Percentiles rank a stretch among this genome's conserved stretches.
These are phyloP conservation scores for Heliocidaris tuberculata DNA, from an alignment of 35 echinoderm and acorn worm genomes.

Conservation along the genomic window DNA sequence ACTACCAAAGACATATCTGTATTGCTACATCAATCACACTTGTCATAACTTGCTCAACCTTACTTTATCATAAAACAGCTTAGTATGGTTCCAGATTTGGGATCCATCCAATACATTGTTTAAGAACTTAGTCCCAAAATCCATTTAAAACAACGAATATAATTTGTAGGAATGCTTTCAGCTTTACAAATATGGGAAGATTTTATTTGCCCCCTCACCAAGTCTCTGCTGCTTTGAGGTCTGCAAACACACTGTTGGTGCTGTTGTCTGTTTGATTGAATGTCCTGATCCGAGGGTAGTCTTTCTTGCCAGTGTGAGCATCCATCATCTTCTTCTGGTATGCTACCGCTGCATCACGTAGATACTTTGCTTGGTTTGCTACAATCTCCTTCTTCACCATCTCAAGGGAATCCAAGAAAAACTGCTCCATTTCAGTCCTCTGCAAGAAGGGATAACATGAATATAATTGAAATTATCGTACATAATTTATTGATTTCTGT, in stretches of 20 bases:
- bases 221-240: constrained; percentile 91
- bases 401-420: constrained; percentile 94
- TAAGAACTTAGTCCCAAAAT: too few relatives aligned
- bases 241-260: constrained; percentile 91
- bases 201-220: constrained; percentile 66
- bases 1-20: too few relatives aligned
- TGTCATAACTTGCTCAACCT: too few relatives aligned
- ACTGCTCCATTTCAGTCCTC: constrained; percentile 98
- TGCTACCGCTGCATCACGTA: constrained; percentile 67
- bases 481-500: too few relatives aligned
- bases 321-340: constrained; percentile 93
- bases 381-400: constrained; percentile 93
- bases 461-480: neutral
- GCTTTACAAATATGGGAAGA: neutral
- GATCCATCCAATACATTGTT: too few relatives aligned
- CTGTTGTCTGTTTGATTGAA: constrained; percentile 83
- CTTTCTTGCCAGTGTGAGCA: constrained; percentile 74
- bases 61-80: too few relatives aligned
- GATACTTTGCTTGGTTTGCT: constrained; percentile 89
- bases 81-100: too few relatives aligned
- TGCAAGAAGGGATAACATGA: constrained; percentile 24
- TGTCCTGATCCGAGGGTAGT: constrained; percentile 85
- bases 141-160: too few relatives aligned
- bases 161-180: too few relatives aligned
- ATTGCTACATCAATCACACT: too few relatives aligned